A percentile compares a stretch with the other conserved stretches of the same genome.
Conservation (phyloP, 2,113 vertebrate species). For the Labrus mixtus region DNA sequence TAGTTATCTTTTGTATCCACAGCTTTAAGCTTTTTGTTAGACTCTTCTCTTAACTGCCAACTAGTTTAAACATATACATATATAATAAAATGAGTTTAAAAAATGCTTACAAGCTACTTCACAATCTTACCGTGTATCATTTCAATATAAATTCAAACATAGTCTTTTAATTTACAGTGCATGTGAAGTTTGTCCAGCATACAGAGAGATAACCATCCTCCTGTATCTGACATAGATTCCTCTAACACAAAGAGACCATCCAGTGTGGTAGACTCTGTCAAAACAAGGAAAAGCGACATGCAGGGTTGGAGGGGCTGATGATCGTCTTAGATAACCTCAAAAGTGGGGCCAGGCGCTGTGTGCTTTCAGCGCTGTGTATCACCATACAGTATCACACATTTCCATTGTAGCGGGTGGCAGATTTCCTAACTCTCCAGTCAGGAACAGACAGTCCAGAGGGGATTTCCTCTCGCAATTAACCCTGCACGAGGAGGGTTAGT, state of each 20-base stretch:
- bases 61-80: too few relatives aligned
- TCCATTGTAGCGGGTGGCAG: slow-evolving; percentile 35
- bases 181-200: neutral
- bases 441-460: slow-evolving; percentile 57
- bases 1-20: too few relatives aligned
- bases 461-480: slow-evolving; percentile 76
- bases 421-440: slow-evolving; percentile 72
- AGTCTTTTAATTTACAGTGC: too few relatives aligned
- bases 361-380: slow-evolving; percentile 45
- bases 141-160: too few relatives aligned
- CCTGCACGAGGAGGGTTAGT: slow-evolving; percentile 62
- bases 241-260: slow-evolving; percentile 66
- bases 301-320: slow-evolving; percentile 49
- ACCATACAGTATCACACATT: slow-evolving; percentile 19
- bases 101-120: too few relatives aligned
- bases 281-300: slow-evolving; percentile 68
- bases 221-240: slow-evolving; percentile 38
- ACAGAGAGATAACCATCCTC: slow-evolving; percentile 39
- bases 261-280: slow-evolving; percentile 51
- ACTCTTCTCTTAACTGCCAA: too few relatives aligned
- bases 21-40: too few relatives aligned
- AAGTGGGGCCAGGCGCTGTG: slow-evolving; percentile 36
- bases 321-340: slow-evolving; percentile 66
- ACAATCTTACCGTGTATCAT: too few relatives aligned
- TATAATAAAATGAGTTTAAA: too few relatives aligned